Conservation (phyloP, 2,888 invertebrate species). For the Drosophila falleni region DNA sequence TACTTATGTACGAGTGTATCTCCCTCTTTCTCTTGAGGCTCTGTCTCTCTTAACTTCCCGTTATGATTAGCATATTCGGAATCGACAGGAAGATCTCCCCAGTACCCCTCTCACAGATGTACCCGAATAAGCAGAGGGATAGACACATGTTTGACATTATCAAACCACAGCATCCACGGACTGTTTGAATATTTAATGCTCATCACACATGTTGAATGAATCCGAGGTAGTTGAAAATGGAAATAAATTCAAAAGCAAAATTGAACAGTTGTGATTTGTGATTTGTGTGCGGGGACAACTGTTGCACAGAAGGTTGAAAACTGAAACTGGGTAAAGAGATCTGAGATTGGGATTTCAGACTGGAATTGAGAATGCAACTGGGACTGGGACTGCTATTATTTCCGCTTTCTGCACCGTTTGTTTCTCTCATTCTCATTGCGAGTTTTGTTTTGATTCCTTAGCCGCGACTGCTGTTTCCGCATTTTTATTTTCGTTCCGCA, state of each 20-base stretch:
- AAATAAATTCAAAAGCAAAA: conserved; percentile 67
- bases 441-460: conserved; percentile 71
- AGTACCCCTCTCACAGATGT: conserved; percentile 43
- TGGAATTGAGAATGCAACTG: conserved; percentile 34
- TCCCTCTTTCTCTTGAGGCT: too few species aligned
- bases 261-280: conserved; percentile 76
- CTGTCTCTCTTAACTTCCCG: conserved; percentile 1
- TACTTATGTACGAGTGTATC: neutral
- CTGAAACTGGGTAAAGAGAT: conserved; percentile 16
- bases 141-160: conserved; percentile 77
- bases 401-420: conserved; percentile 59
- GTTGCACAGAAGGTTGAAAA: conserved; percentile 56
- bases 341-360: conserved; percentile 18
- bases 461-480: conserved; percentile 66
- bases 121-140: conserved; percentile 20
- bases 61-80: conserved; percentile 48
- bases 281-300: conserved; percentile 67
- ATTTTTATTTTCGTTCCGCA: conserved; percentile 52
- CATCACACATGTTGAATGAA: conserved; percentile 54
- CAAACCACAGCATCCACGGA: conserved; percentile 63
- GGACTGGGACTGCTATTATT: conserved; percentile 59
- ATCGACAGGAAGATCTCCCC: neutral
- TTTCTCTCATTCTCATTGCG: conserved; percentile 43
- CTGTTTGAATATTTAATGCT: conserved; percentile 58
- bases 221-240: conserved; percentile 53